These are phyloP conservation scores for Chaetophractus vellerosus DNA, from an alignment of 2,797 vertebrate genomes.

Conservation along the genomic window DNA sequence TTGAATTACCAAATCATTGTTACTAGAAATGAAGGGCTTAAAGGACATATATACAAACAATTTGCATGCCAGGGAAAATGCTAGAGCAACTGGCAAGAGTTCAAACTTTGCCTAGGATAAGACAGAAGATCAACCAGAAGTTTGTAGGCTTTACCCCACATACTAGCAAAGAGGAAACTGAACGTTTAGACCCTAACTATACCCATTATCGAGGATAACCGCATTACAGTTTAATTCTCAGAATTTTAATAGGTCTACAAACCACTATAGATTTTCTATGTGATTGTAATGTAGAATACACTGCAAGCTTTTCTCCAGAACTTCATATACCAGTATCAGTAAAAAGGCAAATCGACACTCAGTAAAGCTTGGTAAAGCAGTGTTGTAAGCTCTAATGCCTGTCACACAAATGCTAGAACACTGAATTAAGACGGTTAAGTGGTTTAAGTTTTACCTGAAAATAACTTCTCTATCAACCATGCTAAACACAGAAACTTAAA, in stretches of 20 bases:
- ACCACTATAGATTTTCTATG: background rate
- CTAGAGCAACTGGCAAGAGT: background rate
- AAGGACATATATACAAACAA: background rate
- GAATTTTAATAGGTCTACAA: background rate
- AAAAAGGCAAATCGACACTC: conserved; percentile 26
- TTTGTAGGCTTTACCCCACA: background rate
- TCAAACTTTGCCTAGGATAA: background rate
- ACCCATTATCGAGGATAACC: background rate
- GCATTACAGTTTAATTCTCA: background rate
- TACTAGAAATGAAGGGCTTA: conserved; percentile 37
- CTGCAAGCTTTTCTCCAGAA: background rate
- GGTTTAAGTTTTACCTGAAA: conserved; percentile 55
- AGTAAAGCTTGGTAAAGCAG: background rate
- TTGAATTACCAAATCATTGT: conserved; percentile 51
- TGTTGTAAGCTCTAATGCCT: background rate
- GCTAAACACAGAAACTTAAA: conserved; percentile 74
- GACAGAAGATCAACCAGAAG: background rate
- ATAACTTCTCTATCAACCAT: conserved; percentile 42
- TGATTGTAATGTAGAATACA: conserved; percentile 4
- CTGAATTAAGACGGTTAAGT: background rate
- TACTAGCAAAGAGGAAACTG: conserved; percentile 39
- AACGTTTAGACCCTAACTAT: conserved; percentile 14
- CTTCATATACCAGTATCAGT: background rate
- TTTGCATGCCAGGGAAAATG: background rate
- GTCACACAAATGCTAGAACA: conserved; percentile 38